phyloP scores from a whole-genome alignment of 2,888 invertebrate species.

The Tetramorium bicarinatum region DNA sequence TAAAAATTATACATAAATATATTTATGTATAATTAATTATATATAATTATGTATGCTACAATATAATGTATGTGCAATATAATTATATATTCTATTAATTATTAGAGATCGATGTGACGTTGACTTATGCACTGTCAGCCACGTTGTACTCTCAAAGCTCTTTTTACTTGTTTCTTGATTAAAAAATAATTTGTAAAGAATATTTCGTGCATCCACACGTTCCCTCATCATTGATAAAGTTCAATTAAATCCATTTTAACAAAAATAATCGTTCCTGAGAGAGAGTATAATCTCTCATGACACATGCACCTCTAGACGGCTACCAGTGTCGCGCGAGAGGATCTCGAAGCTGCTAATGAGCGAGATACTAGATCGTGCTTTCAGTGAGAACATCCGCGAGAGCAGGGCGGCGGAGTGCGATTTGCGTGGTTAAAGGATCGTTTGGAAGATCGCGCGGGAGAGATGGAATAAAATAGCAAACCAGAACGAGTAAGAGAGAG shows the following conservation, averaged over 20 bases:
- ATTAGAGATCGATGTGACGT: too few relatives aligned
- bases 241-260: not conserved
- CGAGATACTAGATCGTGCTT: conserved; percentile 37
- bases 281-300: not conserved
- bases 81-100: too few relatives aligned
- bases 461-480: not conserved
- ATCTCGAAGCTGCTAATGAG: conserved; percentile 37
- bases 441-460: conserved; percentile 57
- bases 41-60: too few relatives aligned
- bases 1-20: too few relatives aligned
- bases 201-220: not conserved
- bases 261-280: not conserved
- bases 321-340: conserved; percentile 24
- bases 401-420: conserved; percentile 34
- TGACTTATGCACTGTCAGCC: too few relatives aligned
- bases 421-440: conserved; percentile 67
- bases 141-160: too few relatives aligned
- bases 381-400: not conserved
- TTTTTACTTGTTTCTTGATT: not conserved
- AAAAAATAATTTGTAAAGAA: not conserved
- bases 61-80: too few relatives aligned
- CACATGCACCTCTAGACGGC: not conserved
- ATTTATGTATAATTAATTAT: too few relatives aligned
- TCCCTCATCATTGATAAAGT: not conserved
- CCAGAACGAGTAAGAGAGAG: not conserved